phyloP scores from a whole-genome alignment of 2,797 vertebrate genomes.

The Sebastolobus altivelis region DNA sequence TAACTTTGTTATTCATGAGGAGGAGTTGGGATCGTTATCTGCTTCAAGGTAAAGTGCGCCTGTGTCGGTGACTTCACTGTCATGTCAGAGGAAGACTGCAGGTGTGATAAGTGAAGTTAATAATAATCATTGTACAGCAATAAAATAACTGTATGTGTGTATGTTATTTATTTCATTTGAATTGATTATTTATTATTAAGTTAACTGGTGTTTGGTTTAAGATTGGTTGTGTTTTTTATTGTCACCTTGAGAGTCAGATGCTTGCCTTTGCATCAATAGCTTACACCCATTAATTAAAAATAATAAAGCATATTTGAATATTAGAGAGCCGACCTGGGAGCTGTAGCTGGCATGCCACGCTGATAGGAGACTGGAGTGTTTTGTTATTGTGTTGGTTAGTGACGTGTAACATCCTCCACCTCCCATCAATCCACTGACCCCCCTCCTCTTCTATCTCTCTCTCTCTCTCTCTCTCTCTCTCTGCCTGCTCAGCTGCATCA shows the following conservation, averaged over 20 bases:
- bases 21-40: constrained; percentile 47
- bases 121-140: neutral
- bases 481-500: constrained; percentile 54
- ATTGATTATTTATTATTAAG: neutral
- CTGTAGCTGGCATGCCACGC: constrained; percentile 38
- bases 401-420: constrained; percentile 75
- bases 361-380: constrained; percentile 66
- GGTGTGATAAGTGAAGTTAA: constrained; percentile 15
- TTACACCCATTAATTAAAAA: neutral
- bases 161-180: neutral
- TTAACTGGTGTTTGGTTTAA: neutral
- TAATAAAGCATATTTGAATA: neutral
- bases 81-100: constrained; percentile 8
- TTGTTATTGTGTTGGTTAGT: constrained; percentile 82
- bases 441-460: constrained; percentile 30
- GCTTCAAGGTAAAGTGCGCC: constrained; percentile 29
- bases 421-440: constrained; percentile 52
- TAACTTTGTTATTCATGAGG: constrained; percentile 64
- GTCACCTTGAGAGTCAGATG: neutral
- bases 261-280: neutral
- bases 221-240: neutral
- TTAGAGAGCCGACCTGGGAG: constrained; percentile 18
- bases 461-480: constrained; percentile 31
- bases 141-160: neutral
- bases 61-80: constrained; percentile 20